Conservation (phyloP, 2,888 invertebrate species). For the Eupithecia subumbrata region DNA sequence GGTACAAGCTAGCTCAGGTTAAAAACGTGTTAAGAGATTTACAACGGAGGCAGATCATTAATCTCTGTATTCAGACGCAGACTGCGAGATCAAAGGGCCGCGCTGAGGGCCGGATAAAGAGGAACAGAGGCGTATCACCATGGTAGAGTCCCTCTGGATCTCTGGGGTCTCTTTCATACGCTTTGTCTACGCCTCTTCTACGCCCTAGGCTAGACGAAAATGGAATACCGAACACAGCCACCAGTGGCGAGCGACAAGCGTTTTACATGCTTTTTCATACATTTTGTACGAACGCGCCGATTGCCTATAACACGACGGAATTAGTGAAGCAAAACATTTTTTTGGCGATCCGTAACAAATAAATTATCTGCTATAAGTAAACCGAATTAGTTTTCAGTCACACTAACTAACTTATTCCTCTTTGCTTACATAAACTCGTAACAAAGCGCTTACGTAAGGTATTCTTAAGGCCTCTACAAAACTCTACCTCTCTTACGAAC, state of each 20-base stretch:
- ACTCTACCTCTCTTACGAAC: neutral
- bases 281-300: too few relatives aligned
- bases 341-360: too few relatives aligned
- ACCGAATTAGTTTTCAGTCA: neutral
- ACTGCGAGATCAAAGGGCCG: constrained; percentile 52
- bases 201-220: neutral
- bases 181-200: neutral
- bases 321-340: too few relatives aligned
- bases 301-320: too few relatives aligned
- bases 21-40: constrained; percentile 58
- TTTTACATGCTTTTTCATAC: too few relatives aligned
- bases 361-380: neutral
- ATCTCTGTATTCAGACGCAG: constrained; percentile 44
- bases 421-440: neutral
- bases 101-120: constrained; percentile 40
- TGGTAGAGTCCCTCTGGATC: neutral
- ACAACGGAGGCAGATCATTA: constrained; percentile 45
- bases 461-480: neutral
- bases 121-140: neutral
- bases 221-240: too few relatives aligned
- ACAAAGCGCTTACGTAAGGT: neutral
- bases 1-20: constrained; percentile 42
- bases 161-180: neutral
- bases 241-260: too few relatives aligned
- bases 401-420: neutral